These are phyloP conservation scores for Drosophila ogumai DNA, from an alignment of 1,140 invertebrate species.

Conservation along the genomic window DNA sequence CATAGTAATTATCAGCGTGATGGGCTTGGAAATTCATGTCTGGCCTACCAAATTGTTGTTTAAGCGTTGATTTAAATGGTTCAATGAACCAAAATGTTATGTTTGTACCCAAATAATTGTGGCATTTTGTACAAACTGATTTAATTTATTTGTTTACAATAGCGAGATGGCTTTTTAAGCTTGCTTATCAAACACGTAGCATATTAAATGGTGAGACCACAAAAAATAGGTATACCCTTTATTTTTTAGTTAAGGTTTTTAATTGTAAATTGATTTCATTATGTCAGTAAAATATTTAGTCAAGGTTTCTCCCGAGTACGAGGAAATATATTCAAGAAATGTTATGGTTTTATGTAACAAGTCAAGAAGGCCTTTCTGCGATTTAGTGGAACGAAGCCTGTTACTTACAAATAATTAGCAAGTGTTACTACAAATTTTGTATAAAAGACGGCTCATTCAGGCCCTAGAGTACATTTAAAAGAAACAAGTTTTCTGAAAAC, in stretches of 20 bases:
- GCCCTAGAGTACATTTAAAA: not conserved
- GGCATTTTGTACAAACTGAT: slow-evolving; percentile 1
- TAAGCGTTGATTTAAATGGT: slow-evolving; percentile 42
- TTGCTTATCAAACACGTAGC: not conserved
- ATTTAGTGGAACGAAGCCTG: too few relatives aligned
- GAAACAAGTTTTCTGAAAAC: not conserved
- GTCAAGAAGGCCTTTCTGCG: too few relatives aligned
- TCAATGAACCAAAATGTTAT: slow-evolving; percentile 24
- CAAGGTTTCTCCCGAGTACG: not conserved
- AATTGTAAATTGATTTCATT: too few relatives aligned
- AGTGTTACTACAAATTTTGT: not conserved
- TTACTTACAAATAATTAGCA: not conserved
- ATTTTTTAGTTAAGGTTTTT: not conserved
- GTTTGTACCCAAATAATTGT: slow-evolving; percentile 11
- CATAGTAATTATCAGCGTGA: slow-evolving; percentile 31
- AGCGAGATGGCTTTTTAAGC: not conserved
- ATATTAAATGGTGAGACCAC: not conserved
- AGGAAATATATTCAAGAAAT: too few relatives aligned
- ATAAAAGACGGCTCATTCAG: not conserved
- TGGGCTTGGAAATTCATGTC: slow-evolving; percentile 9
- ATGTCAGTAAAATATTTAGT: not conserved
- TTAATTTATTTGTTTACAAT: slow-evolving; percentile 19
- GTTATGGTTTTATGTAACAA: too few relatives aligned
- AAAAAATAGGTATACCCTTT: not conserved
- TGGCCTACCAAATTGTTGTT: slow-evolving; percentile 27